Evolutionary conservation across 2,888 invertebrate species (phyloP).

Genomic region (Apodemia zela): DNA sequence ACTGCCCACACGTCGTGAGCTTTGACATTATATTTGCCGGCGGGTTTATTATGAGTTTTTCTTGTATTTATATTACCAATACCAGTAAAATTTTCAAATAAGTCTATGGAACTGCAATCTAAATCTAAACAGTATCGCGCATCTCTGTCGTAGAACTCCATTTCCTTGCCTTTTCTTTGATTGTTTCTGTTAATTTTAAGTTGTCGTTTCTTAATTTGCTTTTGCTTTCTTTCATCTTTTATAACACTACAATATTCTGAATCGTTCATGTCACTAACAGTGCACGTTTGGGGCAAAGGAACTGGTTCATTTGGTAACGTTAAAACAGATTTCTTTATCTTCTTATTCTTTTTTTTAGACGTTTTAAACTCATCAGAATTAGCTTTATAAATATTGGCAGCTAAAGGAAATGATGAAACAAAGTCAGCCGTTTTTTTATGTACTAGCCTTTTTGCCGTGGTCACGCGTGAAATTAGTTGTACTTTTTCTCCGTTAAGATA

Average conservation of each 20-base stretch:
- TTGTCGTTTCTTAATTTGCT: slow-evolving; percentile 43
- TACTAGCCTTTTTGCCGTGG: slow-evolving; percentile 39
- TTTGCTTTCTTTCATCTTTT: slow-evolving; percentile 39
- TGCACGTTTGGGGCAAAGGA: slow-evolving; percentile 47
- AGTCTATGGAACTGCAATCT: slow-evolving; percentile 54
- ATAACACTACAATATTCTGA: slow-evolving; percentile 51
- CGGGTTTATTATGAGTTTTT: slow-evolving; percentile 25
- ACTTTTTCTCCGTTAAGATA: slow-evolving; percentile 48
- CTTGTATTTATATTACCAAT: slow-evolving; percentile 38
- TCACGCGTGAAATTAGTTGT: slow-evolving; percentile 45
- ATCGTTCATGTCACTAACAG: slow-evolving; percentile 67
- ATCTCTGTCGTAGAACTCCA: slow-evolving; percentile 51
- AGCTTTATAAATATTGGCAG: slow-evolving; percentile 58
- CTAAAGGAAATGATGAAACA: slow-evolving; percentile 53
- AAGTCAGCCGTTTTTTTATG: slow-evolving; percentile 46
- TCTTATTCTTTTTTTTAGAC: slow-evolving; percentile 44
- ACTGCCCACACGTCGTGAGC: slow-evolving; percentile 62
- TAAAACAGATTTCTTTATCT: slow-evolving; percentile 59
- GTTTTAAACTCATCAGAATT: slow-evolving; percentile 60
- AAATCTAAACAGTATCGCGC: slow-evolving; percentile 49
- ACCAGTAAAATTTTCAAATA: slow-evolving; percentile 44
- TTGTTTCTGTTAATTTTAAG: slow-evolving; percentile 38
- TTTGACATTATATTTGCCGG: slow-evolving; percentile 36
- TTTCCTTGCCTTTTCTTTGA: slow-evolving; percentile 38
- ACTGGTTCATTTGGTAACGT: slow-evolving; percentile 55